Evolutionary conservation across 2,888 invertebrate genomes (phyloP).

Genomic region (Aspidiotus rigidus): DNA sequence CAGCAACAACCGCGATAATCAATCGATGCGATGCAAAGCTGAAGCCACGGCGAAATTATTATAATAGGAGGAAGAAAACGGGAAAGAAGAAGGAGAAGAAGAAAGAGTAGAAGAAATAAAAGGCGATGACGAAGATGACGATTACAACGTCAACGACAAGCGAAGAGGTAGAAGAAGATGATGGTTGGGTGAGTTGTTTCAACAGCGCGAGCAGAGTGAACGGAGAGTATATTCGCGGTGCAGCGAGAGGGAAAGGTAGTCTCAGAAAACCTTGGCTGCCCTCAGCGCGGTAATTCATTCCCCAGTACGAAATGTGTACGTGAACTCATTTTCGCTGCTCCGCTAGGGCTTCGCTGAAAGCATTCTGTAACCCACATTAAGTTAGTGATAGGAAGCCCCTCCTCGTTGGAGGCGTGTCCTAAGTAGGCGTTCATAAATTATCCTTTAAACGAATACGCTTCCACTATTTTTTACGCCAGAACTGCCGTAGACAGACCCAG

Average conservation of each 20-base stretch:
- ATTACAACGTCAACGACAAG: not conserved
- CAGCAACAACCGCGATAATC: constrained; percentile 24
- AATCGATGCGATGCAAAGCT: constrained; percentile 11
- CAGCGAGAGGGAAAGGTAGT: constrained; percentile 10
- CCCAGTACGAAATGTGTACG: constrained; percentile 14
- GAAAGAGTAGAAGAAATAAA: too few relatives aligned
- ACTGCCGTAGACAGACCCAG: constrained; percentile 12
- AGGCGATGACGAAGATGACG: too few relatives aligned
- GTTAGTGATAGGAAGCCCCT: constrained; percentile 10
- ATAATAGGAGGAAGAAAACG: too few relatives aligned
- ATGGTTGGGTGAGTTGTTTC: too few relatives aligned
- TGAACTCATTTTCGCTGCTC: too few relatives aligned
- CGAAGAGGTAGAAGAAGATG: not conserved
- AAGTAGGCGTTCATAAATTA: constrained; percentile 13
- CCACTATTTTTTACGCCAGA: not conserved
- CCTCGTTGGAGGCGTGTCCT: constrained; percentile 23
- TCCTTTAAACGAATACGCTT: too few relatives aligned
- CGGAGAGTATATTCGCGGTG: not conserved
- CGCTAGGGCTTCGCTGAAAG: too few relatives aligned
- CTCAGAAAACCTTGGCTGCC: not conserved
- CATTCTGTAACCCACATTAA: too few relatives aligned
- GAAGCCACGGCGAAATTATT: not conserved
- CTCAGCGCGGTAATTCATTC: not conserved
- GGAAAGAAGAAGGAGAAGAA: too few relatives aligned
- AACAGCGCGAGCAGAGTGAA: too few relatives aligned